phyloP scores from a whole-genome alignment of 2,113 vertebrate genomes.

The Cromileptes altivelis region DNA sequence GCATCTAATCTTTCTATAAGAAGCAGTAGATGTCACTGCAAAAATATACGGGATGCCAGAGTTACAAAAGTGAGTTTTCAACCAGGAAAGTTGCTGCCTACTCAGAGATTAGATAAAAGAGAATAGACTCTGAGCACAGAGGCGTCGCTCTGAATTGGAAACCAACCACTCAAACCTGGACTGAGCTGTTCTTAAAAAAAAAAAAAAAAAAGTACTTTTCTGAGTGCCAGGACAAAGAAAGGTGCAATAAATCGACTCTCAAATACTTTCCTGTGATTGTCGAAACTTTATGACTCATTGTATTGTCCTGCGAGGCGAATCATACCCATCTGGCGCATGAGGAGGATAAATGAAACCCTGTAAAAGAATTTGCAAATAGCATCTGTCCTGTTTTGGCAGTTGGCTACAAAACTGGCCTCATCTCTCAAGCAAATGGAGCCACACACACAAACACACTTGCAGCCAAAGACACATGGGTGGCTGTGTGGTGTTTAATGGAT shows the following conservation, averaged over 20 bases:
- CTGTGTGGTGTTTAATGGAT: neutral
- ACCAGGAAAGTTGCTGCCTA: slow-evolving; percentile 46
- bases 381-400: slow-evolving; percentile 32
- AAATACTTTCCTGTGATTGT: slow-evolving; percentile 50
- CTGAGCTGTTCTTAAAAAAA: slow-evolving; percentile 18
- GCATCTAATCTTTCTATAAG: slow-evolving; percentile 30
- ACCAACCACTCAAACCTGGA: slow-evolving; percentile 39
- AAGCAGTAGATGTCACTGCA: slow-evolving; percentile 26
- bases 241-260: slow-evolving; percentile 12
- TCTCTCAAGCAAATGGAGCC: neutral
- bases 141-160: slow-evolving; percentile 32
- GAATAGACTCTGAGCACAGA: slow-evolving; percentile 28
- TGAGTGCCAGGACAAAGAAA: slow-evolving; percentile 7
- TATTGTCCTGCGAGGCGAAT: slow-evolving; percentile 20
- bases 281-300: slow-evolving; percentile 40
- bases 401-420: slow-evolving; percentile 17
- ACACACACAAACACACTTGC: slow-evolving; percentile 10
- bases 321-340: slow-evolving; percentile 28
- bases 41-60: slow-evolving; percentile 2
- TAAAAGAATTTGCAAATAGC: slow-evolving; percentile 21
- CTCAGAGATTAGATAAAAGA: slow-evolving; percentile 64
- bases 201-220: neutral
- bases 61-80: slow-evolving; percentile 47
- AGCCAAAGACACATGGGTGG: neutral
- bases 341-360: slow-evolving; percentile 27